Evolutionary conservation across 1,140 invertebrate genomes (phyloP).

Genomic region (Drosophila insularis): DNA sequence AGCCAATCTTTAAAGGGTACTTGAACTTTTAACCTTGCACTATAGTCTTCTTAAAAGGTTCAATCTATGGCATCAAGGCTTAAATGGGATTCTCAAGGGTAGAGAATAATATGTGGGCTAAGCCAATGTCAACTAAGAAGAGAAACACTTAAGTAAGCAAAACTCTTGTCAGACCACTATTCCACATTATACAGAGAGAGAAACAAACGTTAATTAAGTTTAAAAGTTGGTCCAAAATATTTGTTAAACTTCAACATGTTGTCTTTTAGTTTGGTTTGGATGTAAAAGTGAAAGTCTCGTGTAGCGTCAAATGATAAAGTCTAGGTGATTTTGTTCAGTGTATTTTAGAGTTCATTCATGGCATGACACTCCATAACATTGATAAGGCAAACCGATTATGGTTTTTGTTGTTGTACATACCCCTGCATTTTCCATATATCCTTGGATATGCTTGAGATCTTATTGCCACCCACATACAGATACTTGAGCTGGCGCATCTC

Average conservation of each 20-base stretch:
- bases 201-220: neutral
- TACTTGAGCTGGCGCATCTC: slow-evolving; percentile 90
- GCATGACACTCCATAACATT: no score
- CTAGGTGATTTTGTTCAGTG: no score
- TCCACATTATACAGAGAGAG: neutral
- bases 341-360: no score
- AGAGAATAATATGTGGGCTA: neutral
- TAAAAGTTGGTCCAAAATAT: no score
- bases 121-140: slow-evolving; percentile 6
- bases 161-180: slow-evolving; percentile 1
- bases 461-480: slow-evolving; percentile 95
- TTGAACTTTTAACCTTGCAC: no score
- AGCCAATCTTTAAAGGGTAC: neutral
- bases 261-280: no score
- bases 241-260: no score
- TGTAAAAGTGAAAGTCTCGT: no score
- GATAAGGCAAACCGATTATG: neutral
- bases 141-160: slow-evolving; percentile 10
- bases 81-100: neutral
- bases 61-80: no score
- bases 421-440: slow-evolving; percentile 91
- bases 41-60: no score
- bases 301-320: no score
- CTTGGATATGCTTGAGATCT: slow-evolving; percentile 90
- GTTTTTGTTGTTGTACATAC: slow-evolving; percentile 83